phyloP scores from a whole-genome alignment of 2,113 vertebrate species.

The Cololabis saira region DNA sequence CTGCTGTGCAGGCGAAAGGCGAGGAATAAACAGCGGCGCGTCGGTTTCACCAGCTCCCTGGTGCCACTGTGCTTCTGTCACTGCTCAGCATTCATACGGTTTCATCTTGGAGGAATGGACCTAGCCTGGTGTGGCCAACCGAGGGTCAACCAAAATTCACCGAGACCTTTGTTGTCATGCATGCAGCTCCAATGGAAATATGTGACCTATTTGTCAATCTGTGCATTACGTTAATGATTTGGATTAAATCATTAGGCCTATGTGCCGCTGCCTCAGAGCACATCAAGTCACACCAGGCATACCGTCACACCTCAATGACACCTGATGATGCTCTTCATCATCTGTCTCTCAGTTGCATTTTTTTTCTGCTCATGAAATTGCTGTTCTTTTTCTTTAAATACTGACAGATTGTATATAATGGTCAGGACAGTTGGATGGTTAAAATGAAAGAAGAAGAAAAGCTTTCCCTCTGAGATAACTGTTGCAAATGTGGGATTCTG shows the following conservation, averaged over 20 bases:
- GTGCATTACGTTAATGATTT: constrained; percentile 1
- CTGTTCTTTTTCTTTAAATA: constrained; percentile 10
- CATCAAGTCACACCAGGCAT: constrained; percentile 35
- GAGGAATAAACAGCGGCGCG: not conserved
- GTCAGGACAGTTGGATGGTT: constrained; percentile 27
- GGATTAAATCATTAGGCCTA: constrained; percentile 15
- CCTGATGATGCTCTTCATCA: constrained; percentile 34
- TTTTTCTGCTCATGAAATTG: constrained; percentile 16
- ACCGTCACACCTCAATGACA: constrained; percentile 25
- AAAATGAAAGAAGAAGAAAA: constrained; percentile 14
- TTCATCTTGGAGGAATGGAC: not conserved
- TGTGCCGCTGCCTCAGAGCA: constrained; percentile 12
- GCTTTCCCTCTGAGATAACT: not conserved
- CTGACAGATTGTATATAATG: too few relatives aligned
- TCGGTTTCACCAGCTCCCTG: constrained; percentile 20
- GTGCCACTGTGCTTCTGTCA: too few relatives aligned
- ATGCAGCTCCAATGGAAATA: constrained; percentile 1
- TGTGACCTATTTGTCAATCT: constrained; percentile 8
- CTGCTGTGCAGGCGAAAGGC: constrained; percentile 58
- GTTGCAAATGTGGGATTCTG: constrained; percentile 20
- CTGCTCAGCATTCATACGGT: too few relatives aligned
- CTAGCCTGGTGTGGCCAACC: constrained; percentile 18
- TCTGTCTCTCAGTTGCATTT: constrained; percentile 22
- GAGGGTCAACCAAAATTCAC: constrained; percentile 2
- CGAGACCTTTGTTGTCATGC: constrained; percentile 1